These are phyloP conservation scores for Drosophila anceps DNA, from an alignment of 2,888 invertebrate species.

Conservation along the genomic window DNA sequence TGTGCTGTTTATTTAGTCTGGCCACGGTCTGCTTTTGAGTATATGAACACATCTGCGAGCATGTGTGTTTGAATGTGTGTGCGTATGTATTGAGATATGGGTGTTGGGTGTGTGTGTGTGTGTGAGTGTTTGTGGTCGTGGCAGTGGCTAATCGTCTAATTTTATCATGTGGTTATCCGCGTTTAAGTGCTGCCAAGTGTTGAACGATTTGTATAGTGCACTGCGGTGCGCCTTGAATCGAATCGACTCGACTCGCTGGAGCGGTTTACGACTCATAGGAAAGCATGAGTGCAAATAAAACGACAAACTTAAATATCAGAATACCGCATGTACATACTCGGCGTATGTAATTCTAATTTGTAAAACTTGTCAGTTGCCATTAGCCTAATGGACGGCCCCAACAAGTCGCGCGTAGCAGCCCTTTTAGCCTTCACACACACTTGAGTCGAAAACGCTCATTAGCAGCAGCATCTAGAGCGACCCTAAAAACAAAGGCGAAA, in stretches of 20 bases:
- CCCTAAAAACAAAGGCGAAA: slow-evolving; percentile 41
- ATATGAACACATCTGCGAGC: not conserved
- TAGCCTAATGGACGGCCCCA: slow-evolving; percentile 50
- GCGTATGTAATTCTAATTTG: slow-evolving; percentile 48
- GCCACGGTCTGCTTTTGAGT: slow-evolving; percentile 44
- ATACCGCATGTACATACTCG: slow-evolving; percentile 11
- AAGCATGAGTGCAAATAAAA: not conserved
- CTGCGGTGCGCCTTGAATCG: slow-evolving; percentile 16
- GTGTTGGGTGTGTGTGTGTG: slow-evolving; percentile 18
- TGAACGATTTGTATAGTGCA: slow-evolving; percentile 67
- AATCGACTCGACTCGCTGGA: slow-evolving; percentile 18
- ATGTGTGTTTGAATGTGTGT: slow-evolving; percentile 16
- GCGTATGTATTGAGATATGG: not conserved
- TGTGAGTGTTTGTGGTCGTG: slow-evolving; percentile 26
- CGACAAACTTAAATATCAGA: slow-evolving; percentile 16
- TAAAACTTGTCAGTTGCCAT: slow-evolving; percentile 45
- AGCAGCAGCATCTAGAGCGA: slow-evolving; percentile 24
- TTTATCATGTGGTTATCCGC: slow-evolving; percentile 78
- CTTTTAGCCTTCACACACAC: slow-evolving; percentile 43
- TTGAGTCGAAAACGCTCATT: slow-evolving; percentile 51
- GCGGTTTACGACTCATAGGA: slow-evolving; percentile 22
- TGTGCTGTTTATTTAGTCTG: slow-evolving; percentile 74
- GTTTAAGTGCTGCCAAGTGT: slow-evolving; percentile 75
- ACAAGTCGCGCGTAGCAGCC: slow-evolving; percentile 27
- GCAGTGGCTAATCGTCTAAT: slow-evolving; percentile 75